Evolutionary conservation across 2,888 invertebrate genomes (phyloP).

Genomic region (Drosophila acutilabella): DNA sequence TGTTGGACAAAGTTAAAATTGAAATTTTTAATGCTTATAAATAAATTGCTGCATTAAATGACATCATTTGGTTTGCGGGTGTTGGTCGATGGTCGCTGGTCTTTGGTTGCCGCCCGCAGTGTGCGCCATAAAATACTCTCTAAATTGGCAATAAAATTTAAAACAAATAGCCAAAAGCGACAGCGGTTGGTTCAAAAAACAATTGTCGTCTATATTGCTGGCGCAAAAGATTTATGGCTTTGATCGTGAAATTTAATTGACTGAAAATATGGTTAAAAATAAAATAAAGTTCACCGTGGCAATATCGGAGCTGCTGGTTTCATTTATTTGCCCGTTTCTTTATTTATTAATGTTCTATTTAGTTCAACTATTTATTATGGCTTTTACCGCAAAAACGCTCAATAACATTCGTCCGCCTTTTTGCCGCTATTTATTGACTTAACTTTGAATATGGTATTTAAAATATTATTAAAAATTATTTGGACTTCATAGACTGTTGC

Average conservation of each 20-base stretch:
- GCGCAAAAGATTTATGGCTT: conserved; percentile 77
- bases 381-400: not conserved
- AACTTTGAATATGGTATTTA: not conserved
- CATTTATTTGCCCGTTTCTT: conserved; percentile 50
- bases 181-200: conserved; percentile 48
- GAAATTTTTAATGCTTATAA: conserved; percentile 64
- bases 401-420: conserved; percentile 23
- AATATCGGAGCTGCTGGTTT: conserved; percentile 22
- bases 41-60: conserved; percentile 72
- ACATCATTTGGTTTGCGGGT: conserved; percentile 65
- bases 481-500: too few species aligned
- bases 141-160: conserved; percentile 81
- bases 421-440: not conserved
- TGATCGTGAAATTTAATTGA: conserved; percentile 84
- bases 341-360: conserved; percentile 47
- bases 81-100: conserved; percentile 16
- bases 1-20: conserved; percentile 46
- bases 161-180: conserved; percentile 71
- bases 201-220: conserved; percentile 56
- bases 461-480: too few species aligned
- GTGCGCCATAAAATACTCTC: conserved; percentile 72
- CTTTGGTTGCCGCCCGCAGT: conserved; percentile 58
- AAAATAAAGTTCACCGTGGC: conserved; percentile 35
- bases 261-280: conserved; percentile 81
- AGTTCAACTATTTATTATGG: conserved; percentile 38